Percentiles rank a stretch among this genome's conserved stretches.
Evolutionary conservation across 2,113 vertebrate genomes (phyloP).

Genomic region (Brachyistius frenatus): DNA sequence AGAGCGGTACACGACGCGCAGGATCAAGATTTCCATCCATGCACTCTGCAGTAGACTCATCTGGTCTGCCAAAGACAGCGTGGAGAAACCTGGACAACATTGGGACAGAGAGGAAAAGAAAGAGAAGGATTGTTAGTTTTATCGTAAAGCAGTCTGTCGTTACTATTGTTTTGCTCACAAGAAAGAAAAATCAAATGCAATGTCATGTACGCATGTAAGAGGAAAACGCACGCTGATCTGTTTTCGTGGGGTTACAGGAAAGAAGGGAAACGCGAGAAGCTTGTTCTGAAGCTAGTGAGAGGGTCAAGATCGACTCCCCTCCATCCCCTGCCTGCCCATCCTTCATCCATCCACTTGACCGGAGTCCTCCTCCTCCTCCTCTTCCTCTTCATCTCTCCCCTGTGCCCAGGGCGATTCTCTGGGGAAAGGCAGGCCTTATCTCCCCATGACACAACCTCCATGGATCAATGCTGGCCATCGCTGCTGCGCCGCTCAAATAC

Average conservation of each 20-base stretch:
- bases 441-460: slow-evolving; percentile 84
- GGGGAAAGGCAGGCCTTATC: slow-evolving; percentile 85
- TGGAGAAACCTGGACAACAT: slow-evolving; percentile 92
- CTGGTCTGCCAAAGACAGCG: slow-evolving; percentile 98
- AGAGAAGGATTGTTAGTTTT: background rate
- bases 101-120: slow-evolving; percentile 27
- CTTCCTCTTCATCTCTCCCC: slow-evolving; percentile 61
- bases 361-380: slow-evolving; percentile 46
- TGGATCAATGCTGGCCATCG: slow-evolving; percentile 86
- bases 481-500: slow-evolving; percentile 75
- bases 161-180: background rate
- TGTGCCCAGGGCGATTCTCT: slow-evolving; percentile 79
- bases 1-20: slow-evolving; percentile 97
- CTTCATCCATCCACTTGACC: slow-evolving; percentile 61
- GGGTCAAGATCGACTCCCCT: slow-evolving; percentile 46
- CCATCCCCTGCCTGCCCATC: slow-evolving; percentile 22
- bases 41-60: slow-evolving; percentile 99
- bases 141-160: background rate
- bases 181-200: background rate
- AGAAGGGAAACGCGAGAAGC: slow-evolving; percentile 6
- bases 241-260: background rate
- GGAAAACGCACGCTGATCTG: background rate
- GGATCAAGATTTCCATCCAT: slow-evolving; percentile 99
- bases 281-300: slow-evolving; percentile 17
- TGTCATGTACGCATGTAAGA: background rate